These are phyloP conservation scores for Agrypnia vestita DNA, from an alignment of 1,140 invertebrate species.

Conservation along the genomic window DNA sequence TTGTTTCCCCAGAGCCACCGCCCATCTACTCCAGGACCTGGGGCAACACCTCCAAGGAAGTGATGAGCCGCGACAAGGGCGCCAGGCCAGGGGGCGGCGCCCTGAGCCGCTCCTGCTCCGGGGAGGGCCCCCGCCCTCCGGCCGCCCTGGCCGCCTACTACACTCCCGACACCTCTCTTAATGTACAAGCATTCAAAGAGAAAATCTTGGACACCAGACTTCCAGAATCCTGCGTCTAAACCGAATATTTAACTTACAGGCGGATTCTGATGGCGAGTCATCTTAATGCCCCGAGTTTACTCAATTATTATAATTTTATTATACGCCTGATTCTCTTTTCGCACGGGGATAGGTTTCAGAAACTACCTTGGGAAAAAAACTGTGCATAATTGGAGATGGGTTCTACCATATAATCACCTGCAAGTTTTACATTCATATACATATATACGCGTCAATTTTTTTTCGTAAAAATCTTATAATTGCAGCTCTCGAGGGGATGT, in stretches of 20 bases:
- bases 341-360: too few relatives aligned
- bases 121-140: conserved; percentile 52
- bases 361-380: too few relatives aligned
- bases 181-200: conserved; percentile 60
- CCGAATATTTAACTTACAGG: background rate
- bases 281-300: too few relatives aligned
- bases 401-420: too few relatives aligned
- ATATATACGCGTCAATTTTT: too few relatives aligned
- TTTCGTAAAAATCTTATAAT: too few relatives aligned
- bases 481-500: too few relatives aligned
- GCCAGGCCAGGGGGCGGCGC: background rate
- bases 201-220: conserved; percentile 60
- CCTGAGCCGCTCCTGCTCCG: conserved; percentile 56
- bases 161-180: conserved; percentile 58
- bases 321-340: too few relatives aligned
- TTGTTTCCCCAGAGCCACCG: conserved; percentile 54
- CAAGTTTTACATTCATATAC: too few relatives aligned
- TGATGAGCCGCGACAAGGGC: conserved; percentile 30
- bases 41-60: conserved; percentile 53
- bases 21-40: conserved; percentile 58
- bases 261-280: background rate
- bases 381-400: too few relatives aligned
- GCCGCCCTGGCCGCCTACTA: conserved; percentile 58
- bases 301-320: too few relatives aligned
- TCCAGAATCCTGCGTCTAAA: conserved; percentile 59